Conservation (phyloP, 2,888 invertebrate species). For the Antheraea assamensis region DNA sequence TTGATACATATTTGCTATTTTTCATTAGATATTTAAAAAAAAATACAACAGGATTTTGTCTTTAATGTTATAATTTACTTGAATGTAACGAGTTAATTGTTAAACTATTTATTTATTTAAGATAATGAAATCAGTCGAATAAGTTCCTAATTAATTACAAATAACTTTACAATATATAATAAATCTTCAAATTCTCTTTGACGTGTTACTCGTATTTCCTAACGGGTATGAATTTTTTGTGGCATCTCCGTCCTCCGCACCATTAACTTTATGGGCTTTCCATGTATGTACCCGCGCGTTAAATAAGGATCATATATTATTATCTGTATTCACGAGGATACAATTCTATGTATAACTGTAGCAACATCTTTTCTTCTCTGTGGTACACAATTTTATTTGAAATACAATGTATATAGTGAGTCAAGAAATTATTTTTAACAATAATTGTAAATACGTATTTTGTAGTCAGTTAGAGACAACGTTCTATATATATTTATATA, state of each 20-base stretch:
- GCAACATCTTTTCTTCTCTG: background rate
- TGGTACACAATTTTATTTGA: too few relatives aligned
- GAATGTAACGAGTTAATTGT: too few relatives aligned
- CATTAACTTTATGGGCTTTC: slow-evolving; percentile 57
- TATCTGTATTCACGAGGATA: slow-evolving; percentile 36
- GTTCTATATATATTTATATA: too few relatives aligned
- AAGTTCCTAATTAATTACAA: background rate
- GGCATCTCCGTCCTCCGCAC: slow-evolving; percentile 32
- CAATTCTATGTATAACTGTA: background rate
- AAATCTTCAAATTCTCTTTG: background rate
- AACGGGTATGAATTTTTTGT: slow-evolving; percentile 40
- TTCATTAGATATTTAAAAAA: background rate
- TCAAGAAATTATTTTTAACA: too few relatives aligned
- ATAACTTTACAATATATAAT: background rate
- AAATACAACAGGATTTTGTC: background rate
- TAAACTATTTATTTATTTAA: background rate
- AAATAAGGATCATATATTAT: slow-evolving; percentile 50
- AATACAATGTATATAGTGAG: too few relatives aligned
- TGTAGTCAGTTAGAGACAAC: too few relatives aligned
- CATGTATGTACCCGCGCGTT: slow-evolving; percentile 44
- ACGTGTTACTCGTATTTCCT: slow-evolving; percentile 30
- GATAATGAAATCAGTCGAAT: background rate
- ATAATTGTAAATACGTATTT: too few relatives aligned
- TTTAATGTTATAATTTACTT: too few relatives aligned
- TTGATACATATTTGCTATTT: too few relatives aligned